Percentiles rank a stretch among this genome's conserved stretches.
These are phyloP conservation scores for Thamnophis sirtalis DNA, from an alignment of 2,113 vertebrate genomes.

Conservation along the genomic window DNA sequence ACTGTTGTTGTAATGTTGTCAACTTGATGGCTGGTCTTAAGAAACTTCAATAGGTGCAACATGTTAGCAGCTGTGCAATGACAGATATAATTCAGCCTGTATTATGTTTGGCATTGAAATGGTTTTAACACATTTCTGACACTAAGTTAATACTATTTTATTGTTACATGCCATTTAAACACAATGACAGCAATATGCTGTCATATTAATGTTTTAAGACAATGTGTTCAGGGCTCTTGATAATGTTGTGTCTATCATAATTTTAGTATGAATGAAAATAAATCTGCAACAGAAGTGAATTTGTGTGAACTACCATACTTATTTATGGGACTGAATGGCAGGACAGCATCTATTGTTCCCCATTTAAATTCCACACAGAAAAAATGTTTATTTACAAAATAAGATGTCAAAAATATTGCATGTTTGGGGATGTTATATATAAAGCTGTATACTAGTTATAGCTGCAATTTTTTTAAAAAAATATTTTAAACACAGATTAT, in stretches of 20 bases:
- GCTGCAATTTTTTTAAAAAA: neutral
- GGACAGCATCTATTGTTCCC: neutral
- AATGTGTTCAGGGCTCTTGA: neutral
- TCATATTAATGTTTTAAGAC: neutral
- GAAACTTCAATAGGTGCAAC: neutral
- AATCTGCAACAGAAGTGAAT: neutral
- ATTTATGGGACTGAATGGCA: neutral
- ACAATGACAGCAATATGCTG: neutral
- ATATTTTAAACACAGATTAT: neutral
- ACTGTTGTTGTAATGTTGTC: neutral
- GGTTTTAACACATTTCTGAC: neutral
- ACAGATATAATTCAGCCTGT: neutral
- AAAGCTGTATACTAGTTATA: neutral
- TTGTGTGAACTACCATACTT: neutral
- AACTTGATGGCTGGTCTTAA: neutral
- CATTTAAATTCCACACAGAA: neutral
- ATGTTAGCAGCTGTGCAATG: neutral
- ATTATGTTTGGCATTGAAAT: neutral
- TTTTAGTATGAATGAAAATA: neutral
- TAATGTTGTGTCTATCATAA: neutral
- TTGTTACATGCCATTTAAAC: neutral
- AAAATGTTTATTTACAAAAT: neutral
- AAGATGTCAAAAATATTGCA: neutral
- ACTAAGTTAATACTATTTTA: neutral
- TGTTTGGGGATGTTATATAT: neutral